These are phyloP conservation scores for Cantharis nigra DNA, from an alignment of 2,888 invertebrate species.

Conservation along the genomic window DNA sequence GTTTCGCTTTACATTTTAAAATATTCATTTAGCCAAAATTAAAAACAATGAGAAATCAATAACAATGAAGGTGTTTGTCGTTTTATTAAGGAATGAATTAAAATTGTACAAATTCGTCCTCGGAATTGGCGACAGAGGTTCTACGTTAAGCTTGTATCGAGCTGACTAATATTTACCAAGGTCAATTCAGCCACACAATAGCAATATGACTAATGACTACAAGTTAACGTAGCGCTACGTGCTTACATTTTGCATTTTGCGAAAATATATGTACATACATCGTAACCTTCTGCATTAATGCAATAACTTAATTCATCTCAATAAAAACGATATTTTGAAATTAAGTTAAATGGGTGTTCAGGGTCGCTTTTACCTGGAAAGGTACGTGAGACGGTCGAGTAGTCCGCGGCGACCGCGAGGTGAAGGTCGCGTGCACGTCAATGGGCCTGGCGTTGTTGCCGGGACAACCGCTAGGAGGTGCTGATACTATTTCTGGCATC, in stretches of 20 bases:
- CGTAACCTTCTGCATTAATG: not conserved
- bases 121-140: conserved; percentile 27
- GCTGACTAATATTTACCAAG: conserved; percentile 27
- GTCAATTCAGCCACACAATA: conserved; percentile 11
- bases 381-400: conserved; percentile 57
- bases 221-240: not conserved
- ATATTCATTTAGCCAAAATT: not conserved
- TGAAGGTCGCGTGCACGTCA: conserved; percentile 45
- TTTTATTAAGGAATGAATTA: conserved; percentile 12
- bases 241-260: not conserved
- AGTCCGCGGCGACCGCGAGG: conserved; percentile 46
- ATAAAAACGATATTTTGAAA: not conserved
- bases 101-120: conserved; percentile 23
- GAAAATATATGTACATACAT: not conserved
- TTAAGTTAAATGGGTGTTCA: conserved; percentile 48
- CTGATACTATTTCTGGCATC: conserved; percentile 27
- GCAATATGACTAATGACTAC: conserved; percentile 1
- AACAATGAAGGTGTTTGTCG: not conserved
- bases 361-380: conserved; percentile 62
- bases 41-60: not conserved
- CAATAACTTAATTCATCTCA: not conserved
- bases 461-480: conserved; percentile 43
- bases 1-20: not conserved
- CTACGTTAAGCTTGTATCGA: conserved; percentile 14
- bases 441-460: conserved; percentile 44